Evolutionary conservation across 2,797 vertebrate genomes (phyloP), one percentile per base, ranked within the genome.

Genomic region (Coendou prehensilis): DNA sequence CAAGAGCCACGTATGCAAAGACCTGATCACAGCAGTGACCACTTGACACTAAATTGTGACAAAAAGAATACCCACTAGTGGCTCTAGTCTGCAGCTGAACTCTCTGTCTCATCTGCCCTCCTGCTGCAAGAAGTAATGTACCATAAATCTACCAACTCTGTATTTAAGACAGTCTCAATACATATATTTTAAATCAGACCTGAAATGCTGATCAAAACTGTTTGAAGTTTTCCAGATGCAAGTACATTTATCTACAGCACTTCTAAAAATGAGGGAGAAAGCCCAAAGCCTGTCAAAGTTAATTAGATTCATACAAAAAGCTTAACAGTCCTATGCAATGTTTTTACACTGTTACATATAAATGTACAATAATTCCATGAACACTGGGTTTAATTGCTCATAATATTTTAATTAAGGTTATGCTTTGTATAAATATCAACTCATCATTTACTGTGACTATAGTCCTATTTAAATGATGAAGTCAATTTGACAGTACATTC

Each of bases 211-310:
- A 98, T 98, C 97, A 98, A 97, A 98, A 98, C 93, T 97, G 97
- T 97, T 98, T 97, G 97, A 98, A 97, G 97, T 97, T 98, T 98
- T 83, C 98, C 97, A 98, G 98, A 98, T 98, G 96, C 97, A 97
- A 97, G 96, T 97, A 96, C 96, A 94, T 98, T 98, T 97, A 97
- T 97, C 98, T 97, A 92, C 96, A 97, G 2, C 89, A 96, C 93
- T 97, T 92, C 97, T 95, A 96, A 95, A 98, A 98, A 97, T 96
- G 97, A 98, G 94, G 92, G 95, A 84, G 79, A 90, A 95, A 97
- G 93, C 96, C 98, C 97, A 97, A 94, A 98, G 97, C 92, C 97
- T 97, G 97, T 98, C 98, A 97, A 96, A 98, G 94, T 97, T 98
- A 98, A 98, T 98, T 95, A 98, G 98, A 98, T 97, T 98, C 97